Percentiles rank a stretch among this genome's conserved stretches.
These are phyloP conservation scores for Cephus pygmeus DNA, from an alignment of 2,888 invertebrate genomes.

Conservation along the genomic window DNA sequence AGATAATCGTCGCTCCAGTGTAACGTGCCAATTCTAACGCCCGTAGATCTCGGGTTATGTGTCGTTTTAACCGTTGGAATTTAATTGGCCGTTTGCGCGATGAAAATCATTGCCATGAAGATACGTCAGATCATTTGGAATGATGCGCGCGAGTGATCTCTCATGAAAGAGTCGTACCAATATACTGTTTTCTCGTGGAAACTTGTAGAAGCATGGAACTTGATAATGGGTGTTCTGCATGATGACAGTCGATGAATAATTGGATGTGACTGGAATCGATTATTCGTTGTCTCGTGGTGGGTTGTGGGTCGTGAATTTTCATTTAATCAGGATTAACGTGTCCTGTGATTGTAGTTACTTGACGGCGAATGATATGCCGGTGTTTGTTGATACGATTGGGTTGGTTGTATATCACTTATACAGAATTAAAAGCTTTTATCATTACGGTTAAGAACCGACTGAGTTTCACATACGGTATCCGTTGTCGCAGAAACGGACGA, in stretches of 20 bases:
- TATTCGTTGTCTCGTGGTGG: not conserved
- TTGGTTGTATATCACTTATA: constrained; percentile 6
- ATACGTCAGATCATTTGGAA: not conserved
- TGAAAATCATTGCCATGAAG: not conserved
- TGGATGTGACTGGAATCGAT: not conserved
- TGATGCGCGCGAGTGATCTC: not conserved
- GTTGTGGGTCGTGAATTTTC: not conserved
- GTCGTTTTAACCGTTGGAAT: not conserved
- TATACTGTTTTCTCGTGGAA: not conserved
- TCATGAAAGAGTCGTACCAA: not conserved
- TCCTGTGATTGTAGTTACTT: not conserved
- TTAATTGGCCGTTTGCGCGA: not conserved
- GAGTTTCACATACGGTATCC: not conserved
- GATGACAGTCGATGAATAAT: not conserved
- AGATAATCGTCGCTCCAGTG: not conserved
- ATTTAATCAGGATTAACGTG: not conserved
- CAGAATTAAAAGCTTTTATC: constrained; percentile 10
- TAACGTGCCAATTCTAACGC: not conserved
- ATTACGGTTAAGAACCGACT: not conserved
- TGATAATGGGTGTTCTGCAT: not conserved
- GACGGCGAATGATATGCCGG: not conserved
- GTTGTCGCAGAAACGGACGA: not conserved
- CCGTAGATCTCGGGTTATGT: not conserved
- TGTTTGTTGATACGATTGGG: not conserved
- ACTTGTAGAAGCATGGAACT: not conserved